phyloP scores from a whole-genome alignment of 2,797 vertebrate genomes.

The Pristis pectinata region DNA sequence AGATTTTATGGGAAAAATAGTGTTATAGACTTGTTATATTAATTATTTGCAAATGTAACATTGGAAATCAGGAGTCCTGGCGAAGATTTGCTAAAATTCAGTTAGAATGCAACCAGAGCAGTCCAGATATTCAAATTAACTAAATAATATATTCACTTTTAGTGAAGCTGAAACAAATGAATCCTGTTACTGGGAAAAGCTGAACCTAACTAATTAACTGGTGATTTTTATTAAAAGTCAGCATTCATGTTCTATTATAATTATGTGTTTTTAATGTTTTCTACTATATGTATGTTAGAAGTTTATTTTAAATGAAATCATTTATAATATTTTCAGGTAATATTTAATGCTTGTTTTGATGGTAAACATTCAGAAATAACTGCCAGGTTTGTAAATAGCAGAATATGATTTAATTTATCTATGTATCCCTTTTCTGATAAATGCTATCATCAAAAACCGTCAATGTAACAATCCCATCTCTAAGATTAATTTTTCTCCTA shows the following conservation, averaged over 20 bases:
- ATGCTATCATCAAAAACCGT: constrained; percentile 3
- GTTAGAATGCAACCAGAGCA: neutral
- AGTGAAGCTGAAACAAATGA: neutral
- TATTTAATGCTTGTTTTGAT: neutral
- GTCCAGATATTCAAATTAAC: neutral
- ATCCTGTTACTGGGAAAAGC: neutral
- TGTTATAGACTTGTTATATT: neutral
- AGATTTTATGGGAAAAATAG: neutral
- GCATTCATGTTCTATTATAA: neutral
- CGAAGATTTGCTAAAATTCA: neutral
- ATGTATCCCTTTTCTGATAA: neutral
- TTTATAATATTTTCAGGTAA: neutral
- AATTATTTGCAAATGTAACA: too few relatives aligned
- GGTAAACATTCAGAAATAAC: constrained; percentile 4
- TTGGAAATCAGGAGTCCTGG: neutral
- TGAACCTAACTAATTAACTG: neutral
- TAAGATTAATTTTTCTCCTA: neutral
- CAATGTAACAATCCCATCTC: neutral
- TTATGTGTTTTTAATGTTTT: neutral
- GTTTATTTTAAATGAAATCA: neutral
- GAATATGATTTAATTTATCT: neutral
- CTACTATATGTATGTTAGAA: neutral
- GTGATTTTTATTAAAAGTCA: neutral
- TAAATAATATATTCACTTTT: neutral
- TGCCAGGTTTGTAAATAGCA: neutral